Evolutionary conservation across 2,797 vertebrate genomes (phyloP).

Genomic region (Gymnoscopelus braueri): DNA sequence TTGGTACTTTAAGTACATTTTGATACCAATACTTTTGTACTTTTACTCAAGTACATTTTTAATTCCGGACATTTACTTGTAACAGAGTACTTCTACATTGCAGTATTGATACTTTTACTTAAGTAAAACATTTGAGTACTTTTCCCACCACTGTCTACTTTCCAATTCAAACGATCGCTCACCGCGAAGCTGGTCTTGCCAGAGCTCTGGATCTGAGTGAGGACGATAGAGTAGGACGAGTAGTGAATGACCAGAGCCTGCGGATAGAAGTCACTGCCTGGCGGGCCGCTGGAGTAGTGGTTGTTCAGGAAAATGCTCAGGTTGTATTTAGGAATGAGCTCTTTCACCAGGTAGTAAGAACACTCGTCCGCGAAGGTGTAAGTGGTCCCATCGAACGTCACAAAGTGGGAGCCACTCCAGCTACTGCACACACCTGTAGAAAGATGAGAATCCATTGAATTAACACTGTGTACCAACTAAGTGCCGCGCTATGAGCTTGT

Average conservation of each 20-base stretch:
- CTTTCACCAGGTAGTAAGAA: slow-evolving; percentile 88
- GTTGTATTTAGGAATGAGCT: slow-evolving; percentile 75
- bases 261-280: slow-evolving; percentile 56
- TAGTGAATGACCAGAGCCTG: slow-evolving; percentile 79
- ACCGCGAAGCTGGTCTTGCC: slow-evolving; percentile 30
- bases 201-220: slow-evolving; percentile 64
- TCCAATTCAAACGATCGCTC: no score
- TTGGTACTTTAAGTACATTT: no score
- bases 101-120: no score
- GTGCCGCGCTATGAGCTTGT: no score
- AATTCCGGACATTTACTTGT: no score
- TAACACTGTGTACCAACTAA: no score
- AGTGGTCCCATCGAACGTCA: slow-evolving; percentile 88
- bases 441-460: slow-evolving; percentile 5
- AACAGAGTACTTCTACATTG: no score
- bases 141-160: no score
- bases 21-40: no score
- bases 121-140: no score
- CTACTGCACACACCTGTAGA: slow-evolving; percentile 85
- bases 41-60: no score
- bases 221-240: slow-evolving; percentile 72
- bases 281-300: slow-evolving; percentile 70
- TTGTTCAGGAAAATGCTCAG: slow-evolving; percentile 82
- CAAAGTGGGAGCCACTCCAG: slow-evolving; percentile 83
- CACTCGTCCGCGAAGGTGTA: slow-evolving; percentile 87